A percentile compares a stretch with the other conserved stretches of the same genome.
These are phyloP conservation scores for Pantherophis alleghaniensis DNA, from an alignment of 2,797 vertebrate genomes.

Conservation along the genomic window DNA sequence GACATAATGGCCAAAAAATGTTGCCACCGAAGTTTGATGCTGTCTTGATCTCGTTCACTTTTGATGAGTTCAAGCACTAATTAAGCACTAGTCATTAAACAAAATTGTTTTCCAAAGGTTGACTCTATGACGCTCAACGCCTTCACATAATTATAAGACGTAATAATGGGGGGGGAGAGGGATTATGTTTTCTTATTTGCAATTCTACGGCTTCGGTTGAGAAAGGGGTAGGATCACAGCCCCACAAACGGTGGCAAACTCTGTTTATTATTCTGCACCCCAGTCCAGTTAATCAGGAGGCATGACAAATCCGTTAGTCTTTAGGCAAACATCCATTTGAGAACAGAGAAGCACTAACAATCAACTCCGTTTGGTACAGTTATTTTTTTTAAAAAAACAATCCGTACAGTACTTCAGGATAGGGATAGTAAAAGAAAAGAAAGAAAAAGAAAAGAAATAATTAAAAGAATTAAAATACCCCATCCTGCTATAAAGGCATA, in stretches of 20 bases:
- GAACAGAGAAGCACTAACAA: background rate
- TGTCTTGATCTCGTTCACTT: background rate
- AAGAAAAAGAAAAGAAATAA: background rate
- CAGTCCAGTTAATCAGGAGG: background rate
- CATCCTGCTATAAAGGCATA: background rate
- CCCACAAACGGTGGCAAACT: background rate
- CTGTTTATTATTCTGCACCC: background rate
- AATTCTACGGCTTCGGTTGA: background rate
- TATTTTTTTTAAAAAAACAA: background rate
- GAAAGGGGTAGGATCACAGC: background rate
- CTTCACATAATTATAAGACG: background rate
- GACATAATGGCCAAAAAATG: background rate
- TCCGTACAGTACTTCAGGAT: background rate
- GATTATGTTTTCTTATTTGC: background rate
- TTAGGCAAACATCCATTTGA: background rate
- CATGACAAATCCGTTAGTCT: background rate
- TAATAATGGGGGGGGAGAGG: background rate
- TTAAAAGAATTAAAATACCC: background rate
- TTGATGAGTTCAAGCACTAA: slow-evolving; percentile 9
- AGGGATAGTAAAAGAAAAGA: too few species aligned
- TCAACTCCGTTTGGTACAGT: background rate
- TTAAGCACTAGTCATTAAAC: slow-evolving; percentile 20
- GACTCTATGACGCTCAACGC: background rate
- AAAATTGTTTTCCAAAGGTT: slow-evolving; percentile 13
- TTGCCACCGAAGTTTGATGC: background rate